Base-by-base conservation (phyloP, 2,888 invertebrate species). In the Scaptomyza caliginosa region DNA sequence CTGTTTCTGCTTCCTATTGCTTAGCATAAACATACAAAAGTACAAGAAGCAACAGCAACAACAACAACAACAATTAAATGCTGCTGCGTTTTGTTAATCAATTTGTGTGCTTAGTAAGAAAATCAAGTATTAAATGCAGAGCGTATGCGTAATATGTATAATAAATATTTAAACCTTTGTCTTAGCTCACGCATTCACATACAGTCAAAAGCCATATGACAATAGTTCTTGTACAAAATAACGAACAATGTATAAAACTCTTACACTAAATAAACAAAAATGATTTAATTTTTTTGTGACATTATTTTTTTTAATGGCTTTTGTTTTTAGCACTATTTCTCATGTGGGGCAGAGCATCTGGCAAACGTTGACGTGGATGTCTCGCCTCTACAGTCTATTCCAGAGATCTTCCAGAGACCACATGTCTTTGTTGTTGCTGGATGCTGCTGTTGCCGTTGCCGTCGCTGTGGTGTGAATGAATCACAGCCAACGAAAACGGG, bases 1-100 rank as follows among this genome's bases (percentile, higher is more conserved):
- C 10, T 26, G 26, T 13, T 36, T 70, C 49, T 40, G 42, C 34
- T 34, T 58, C 34, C 30, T 66, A 48, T 77, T 72, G 52, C 76
- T 68, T 67, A 80, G 76, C 77, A 76, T 83, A 80, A 80, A 83
- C 77, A 83, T 63, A 65, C 58, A 60, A 60, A 39, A 55, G n/a
- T n/a, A n/a, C n/a, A n/a, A n/a, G n/a, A n/a, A n/a, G n/a, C n/a
- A 43, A 16, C 34, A 3, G 48, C 36, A 45, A 54, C 23, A 59
- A 45, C 42, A 43, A 49, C 8, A 24, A 6, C n/a, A 32, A 6
- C n/a, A 73, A 64, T 75, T 63, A 64, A 75, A 75, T 73, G 70
- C 74, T 66, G 51, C 43, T 57, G 57, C 55, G 69, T 58, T 71
- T 19, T 17, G 46, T 57, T 62, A 24, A 36, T n/a, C n/a, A n/a